Base-by-base conservation (phyloP, 2,888 invertebrate species). In the Cyaniris semiargus region DNA sequence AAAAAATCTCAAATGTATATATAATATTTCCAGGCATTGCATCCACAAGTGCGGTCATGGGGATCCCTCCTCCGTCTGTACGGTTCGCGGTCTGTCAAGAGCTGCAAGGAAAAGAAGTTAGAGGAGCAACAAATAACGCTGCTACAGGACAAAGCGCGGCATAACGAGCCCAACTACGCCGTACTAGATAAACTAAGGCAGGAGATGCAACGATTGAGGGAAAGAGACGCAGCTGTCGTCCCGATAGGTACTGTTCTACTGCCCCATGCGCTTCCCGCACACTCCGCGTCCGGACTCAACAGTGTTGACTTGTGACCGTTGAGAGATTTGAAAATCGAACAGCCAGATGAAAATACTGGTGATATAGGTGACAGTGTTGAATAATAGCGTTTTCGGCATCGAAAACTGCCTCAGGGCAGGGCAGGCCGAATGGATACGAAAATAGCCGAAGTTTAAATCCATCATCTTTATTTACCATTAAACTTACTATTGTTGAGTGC, bases 1-100 rank as follows among this genome's bases (percentile, higher is more conserved):
- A 38, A 38, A 38, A 38, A 34, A 34, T n/a, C n/a, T n/a, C 8
- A 38, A 38, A 38, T 38, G 38, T 38, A 53, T 53, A 44, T 53
- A 53, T 8, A 38, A 66, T 48, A 1, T 18, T 21, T 44, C 13
- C 90, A 98, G 96, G 96, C 96, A 76, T 94, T 99, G 44, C 99
- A 99, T 94, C 99, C 99, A 0, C 98, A 99, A 87, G 97, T 99
- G 76, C 96, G 95, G 38, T 98, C 97, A 1, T 99, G 99, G 98
- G 99, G 99, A 77, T 98, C 99, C 0, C 94, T 99, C 71, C 92
- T 99, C 13, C 96, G 99, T 0, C 95, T 99, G 53, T 99, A 99
- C 89, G 99, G 98, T 76, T 98, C 97, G 83, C 96, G 97, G 60
- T 98, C 98, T 5, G 97, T 98, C 23, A 98, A 98, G 89, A 97